Conservation (phyloP, 1,140 invertebrate species). For the Bombus sylvicola region DNA sequence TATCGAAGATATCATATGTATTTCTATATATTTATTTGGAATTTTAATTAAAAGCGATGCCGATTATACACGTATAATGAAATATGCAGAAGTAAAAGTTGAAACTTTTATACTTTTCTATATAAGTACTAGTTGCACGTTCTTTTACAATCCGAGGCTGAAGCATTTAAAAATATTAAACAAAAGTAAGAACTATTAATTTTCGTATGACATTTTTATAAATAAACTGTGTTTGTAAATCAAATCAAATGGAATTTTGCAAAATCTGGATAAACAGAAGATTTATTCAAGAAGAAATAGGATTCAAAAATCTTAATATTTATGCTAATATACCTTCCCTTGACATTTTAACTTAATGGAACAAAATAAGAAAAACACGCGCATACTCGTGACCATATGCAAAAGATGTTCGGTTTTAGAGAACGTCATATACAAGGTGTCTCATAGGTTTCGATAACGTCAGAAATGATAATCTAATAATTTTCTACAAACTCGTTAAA, state of each 20-base stretch:
- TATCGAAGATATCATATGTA: neutral
- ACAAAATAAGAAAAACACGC: neutral
- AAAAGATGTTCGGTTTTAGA: neutral
- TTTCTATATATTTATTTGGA: neutral
- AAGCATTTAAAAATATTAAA: neutral
- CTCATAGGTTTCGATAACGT: neutral
- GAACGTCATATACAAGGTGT: neutral
- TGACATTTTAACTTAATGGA: conserved; percentile 1
- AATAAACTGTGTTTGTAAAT: neutral
- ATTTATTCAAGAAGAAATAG: conserved; percentile 1
- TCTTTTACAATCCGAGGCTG: neutral
- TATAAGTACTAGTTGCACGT: too few relatives aligned
- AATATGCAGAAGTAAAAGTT: neutral
- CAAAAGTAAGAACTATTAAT: neutral
- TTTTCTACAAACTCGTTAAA: neutral
- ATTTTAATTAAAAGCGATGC: neutral
- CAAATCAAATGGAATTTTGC: too few relatives aligned
- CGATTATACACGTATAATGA: neutral
- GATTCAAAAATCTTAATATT: neutral
- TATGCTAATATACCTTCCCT: conserved; percentile 1
- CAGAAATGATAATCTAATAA: neutral
- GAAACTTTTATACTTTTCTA: neutral
- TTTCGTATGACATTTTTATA: neutral
- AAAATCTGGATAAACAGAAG: neutral
- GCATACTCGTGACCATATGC: neutral